Percentiles rank a stretch among this genome's conserved stretches.
These are phyloP conservation scores for Apocrypta bakeri DNA, from an alignment of 1,140 invertebrate species.

Conservation along the genomic window DNA sequence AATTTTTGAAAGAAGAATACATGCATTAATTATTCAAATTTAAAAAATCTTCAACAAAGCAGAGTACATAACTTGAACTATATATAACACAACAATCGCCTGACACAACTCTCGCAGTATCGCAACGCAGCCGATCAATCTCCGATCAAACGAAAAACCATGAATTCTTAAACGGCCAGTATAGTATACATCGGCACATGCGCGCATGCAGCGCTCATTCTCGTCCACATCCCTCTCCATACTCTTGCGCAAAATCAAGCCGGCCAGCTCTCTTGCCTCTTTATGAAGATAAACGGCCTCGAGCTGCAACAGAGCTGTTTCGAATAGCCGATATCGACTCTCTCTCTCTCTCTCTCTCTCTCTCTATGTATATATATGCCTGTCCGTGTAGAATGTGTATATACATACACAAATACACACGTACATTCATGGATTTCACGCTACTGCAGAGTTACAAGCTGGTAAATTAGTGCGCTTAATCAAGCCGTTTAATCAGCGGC, in stretches of 20 bases:
- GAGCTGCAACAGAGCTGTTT: slow-evolving; percentile 1
- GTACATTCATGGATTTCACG: slow-evolving; percentile 54
- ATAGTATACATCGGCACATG: too few relatives aligned
- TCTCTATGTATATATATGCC: too few relatives aligned
- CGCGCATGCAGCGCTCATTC: not conserved
- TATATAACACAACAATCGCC: too few relatives aligned
- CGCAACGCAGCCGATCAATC: not conserved
- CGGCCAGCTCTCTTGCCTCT: not conserved
- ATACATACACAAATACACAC: slow-evolving; percentile 43
- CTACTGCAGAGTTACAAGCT: slow-evolving; percentile 54
- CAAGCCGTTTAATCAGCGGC: slow-evolving; percentile 70
- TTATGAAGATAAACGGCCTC: slow-evolving; percentile 37
- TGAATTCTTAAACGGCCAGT: not conserved
- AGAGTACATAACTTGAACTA: too few relatives aligned
- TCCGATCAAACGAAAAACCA: not conserved
- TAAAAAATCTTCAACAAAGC: too few relatives aligned
- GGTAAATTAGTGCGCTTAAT: slow-evolving; percentile 69
- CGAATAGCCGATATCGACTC: not conserved
- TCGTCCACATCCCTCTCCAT: not conserved
- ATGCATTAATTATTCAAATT: too few relatives aligned
- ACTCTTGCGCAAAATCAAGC: not conserved
- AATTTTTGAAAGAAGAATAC: too few relatives aligned
- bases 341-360: not conserved
- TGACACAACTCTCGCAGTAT: too few relatives aligned
- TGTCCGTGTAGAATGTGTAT: too few relatives aligned